A percentile compares a stretch with the other conserved stretches of the same genome.
Evolutionary conservation across 2,888 invertebrate genomes (phyloP).

Genomic region (Lamellibrachia columna): DNA sequence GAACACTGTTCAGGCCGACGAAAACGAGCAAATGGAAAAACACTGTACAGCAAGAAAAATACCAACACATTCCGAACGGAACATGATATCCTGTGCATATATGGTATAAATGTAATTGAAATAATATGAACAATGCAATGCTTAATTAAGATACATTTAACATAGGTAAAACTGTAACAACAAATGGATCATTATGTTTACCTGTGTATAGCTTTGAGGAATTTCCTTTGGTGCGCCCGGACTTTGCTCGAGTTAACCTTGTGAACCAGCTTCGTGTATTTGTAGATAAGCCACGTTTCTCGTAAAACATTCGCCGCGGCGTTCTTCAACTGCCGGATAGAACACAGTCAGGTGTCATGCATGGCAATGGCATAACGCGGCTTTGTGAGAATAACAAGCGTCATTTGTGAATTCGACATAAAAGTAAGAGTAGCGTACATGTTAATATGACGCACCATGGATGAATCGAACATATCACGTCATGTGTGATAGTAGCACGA

Average conservation of each 20-base stretch:
- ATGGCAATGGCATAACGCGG: neutral
- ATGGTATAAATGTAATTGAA: neutral
- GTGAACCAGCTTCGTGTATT: conserved; percentile 97
- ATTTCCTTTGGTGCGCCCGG: conserved; percentile 97
- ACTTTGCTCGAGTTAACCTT: conserved; percentile 95
- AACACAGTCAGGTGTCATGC: neutral
- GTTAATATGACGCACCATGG: too few species aligned
- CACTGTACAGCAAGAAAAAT: too few species aligned
- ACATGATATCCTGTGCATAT: too few species aligned
- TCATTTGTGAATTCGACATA: neutral
- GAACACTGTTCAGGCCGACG: too few species aligned
- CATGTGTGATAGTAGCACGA: neutral
- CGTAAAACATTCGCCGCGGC: conserved; percentile 98
- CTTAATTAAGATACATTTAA: neutral
- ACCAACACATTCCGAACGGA: too few species aligned
- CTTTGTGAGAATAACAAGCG: neutral
- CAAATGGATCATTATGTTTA: conserved; percentile 65
- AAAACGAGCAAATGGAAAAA: too few species aligned
- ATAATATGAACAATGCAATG: neutral
- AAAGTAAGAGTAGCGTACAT: neutral
- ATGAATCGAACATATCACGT: neutral
- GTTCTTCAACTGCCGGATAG: conserved; percentile 87
- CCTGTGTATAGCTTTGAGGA: conserved; percentile 99
- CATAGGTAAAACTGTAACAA: neutral
- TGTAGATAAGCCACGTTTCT: conserved; percentile 99